Percentiles rank a stretch among this genome's conserved stretches.
Evolutionary conservation across 2,113 vertebrate species (phyloP).

Genomic region (Tiliqua scincoides): DNA sequence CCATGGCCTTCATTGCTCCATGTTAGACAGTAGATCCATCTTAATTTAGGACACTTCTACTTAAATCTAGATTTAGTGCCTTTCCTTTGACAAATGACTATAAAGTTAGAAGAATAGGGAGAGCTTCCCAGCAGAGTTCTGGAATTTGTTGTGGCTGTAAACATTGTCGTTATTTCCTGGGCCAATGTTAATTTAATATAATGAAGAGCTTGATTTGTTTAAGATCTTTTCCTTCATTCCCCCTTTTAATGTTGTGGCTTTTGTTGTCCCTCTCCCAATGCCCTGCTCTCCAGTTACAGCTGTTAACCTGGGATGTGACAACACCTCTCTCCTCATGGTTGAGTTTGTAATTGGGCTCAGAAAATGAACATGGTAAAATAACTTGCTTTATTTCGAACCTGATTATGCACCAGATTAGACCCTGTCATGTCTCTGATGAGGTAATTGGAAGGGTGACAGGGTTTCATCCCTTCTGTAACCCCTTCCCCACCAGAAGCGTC

Average conservation of each 20-base stretch:
- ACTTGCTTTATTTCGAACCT: neutral
- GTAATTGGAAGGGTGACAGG: neutral
- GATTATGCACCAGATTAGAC: too few species aligned
- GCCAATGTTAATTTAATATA: neutral
- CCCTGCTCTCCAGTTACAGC: neutral
- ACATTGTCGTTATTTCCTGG: neutral
- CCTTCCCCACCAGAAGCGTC: too few species aligned
- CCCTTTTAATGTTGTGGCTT: neutral
- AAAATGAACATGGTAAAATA: neutral
- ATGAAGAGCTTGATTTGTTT: neutral
- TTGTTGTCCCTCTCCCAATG: neutral
- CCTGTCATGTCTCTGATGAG: neutral
- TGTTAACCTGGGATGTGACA: neutral
- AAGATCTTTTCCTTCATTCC: neutral
- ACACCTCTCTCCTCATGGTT: neutral
- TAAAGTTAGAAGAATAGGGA: neutral
- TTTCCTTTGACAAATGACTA: constrained; percentile 20
- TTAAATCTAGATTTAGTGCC: neutral
- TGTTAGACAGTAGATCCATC: constrained; percentile 2
- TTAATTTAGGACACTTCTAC: constrained; percentile 1
- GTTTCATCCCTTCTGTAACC: too few species aligned
- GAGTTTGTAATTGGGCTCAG: neutral
- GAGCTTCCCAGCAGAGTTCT: neutral
- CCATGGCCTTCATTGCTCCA: constrained; percentile 1
- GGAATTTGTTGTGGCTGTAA: neutral